phyloP scores from a whole-genome alignment of 1,140 invertebrate species.

The Drosophila leontia region DNA sequence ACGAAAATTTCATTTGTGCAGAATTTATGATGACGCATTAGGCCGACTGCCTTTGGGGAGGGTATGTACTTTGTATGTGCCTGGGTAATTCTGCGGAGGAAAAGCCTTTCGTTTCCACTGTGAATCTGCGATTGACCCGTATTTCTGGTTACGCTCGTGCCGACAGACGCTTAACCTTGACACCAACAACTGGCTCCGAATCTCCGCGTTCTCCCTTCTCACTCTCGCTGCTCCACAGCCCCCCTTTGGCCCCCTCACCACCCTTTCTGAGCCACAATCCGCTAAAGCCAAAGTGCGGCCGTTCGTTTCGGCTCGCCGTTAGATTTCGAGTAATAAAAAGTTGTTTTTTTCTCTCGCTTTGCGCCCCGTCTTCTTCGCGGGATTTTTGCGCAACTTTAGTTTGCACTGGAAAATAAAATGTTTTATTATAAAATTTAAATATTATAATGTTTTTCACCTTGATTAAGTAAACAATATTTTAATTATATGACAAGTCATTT shows the following conservation, averaged over 20 bases:
- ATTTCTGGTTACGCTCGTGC: conserved; percentile 72
- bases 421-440: too few relatives aligned
- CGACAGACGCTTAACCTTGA: conserved; percentile 74
- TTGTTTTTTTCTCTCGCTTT: conserved; percentile 35
- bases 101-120: not conserved
- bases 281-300: conserved; percentile 68
- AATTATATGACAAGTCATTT: too few relatives aligned
- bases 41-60: conserved; percentile 12
- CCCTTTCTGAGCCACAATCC: conserved; percentile 6
- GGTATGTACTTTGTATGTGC: not conserved
- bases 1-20: conserved; percentile 63
- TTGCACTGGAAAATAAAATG: not conserved
- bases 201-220: conserved; percentile 7
- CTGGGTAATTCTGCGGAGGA: not conserved
- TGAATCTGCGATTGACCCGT: conserved; percentile 57
- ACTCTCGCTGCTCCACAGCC: conserved; percentile 11
- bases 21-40: conserved; percentile 71
- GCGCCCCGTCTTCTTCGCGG: conserved; percentile 19
- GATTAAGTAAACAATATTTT: too few relatives aligned
- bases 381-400: conserved; percentile 54
- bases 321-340: conserved; percentile 69
- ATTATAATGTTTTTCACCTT: too few relatives aligned
- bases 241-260: not conserved
- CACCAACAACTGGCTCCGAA: conserved; percentile 48
- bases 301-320: conserved; percentile 56